These are phyloP conservation scores for Diplolepis rosae DNA, from an alignment of 2,888 invertebrate genomes.

Conservation along the genomic window DNA sequence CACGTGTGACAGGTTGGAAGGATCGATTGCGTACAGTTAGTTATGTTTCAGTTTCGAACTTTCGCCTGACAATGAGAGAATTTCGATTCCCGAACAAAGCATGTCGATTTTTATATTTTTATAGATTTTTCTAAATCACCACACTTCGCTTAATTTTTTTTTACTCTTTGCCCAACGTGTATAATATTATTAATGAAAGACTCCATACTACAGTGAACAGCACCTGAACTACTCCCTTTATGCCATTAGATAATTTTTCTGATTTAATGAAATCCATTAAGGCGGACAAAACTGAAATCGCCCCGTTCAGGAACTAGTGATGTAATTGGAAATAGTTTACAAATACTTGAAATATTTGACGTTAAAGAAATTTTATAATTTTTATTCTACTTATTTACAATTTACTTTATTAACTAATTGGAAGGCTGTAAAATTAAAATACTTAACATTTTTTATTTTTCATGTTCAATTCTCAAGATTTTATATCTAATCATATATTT, in stretches of 20 bases:
- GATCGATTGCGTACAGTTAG: conserved; percentile 20
- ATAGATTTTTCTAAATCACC: conserved; percentile 15
- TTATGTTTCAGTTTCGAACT: conserved; percentile 32
- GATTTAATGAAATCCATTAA: not conserved
- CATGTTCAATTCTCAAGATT: no score
- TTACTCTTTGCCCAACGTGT: not conserved
- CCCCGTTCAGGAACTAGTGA: conserved; percentile 11
- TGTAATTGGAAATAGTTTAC: conserved; percentile 10
- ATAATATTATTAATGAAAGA: conserved; percentile 9
- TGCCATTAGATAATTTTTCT: not conserved
- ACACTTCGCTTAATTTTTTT: conserved; percentile 20
- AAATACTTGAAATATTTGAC: conserved; percentile 1
- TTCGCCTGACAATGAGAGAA: conserved; percentile 21
- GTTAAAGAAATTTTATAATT: not conserved
- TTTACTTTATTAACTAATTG: not conserved
- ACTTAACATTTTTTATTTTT: no score
- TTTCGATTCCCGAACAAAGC: conserved; percentile 15
- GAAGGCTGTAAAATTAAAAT: no score
- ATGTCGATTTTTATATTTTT: not conserved
- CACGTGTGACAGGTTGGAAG: conserved; percentile 11
- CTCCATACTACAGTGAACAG: not conserved
- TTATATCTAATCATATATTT: no score
- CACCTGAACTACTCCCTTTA: conserved; percentile 1
- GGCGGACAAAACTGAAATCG: conserved; percentile 25
- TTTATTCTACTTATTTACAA: not conserved